Percentiles rank a stretch among this genome's conserved stretches.
Conservation (phyloP, 2,797 vertebrate genomes). For the Poecilia picta region DNA sequence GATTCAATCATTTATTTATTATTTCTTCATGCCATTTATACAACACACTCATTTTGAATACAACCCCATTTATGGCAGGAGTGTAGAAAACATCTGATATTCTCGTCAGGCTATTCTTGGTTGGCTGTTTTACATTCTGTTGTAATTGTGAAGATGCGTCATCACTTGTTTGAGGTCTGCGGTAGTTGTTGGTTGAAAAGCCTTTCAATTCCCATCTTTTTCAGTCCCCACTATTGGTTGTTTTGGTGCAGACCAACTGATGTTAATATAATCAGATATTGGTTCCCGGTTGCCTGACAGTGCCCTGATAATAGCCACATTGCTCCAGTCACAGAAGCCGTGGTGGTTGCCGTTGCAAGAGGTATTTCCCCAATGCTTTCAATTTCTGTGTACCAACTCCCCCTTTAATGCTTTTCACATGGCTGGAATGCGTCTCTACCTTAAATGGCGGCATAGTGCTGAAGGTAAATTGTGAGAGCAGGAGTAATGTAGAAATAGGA, state of each 20-base stretch:
- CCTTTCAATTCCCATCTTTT: not conserved
- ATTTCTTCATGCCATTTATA: not conserved
- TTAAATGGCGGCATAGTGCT: conserved; percentile 14
- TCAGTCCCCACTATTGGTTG: not conserved
- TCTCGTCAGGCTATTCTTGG: not conserved
- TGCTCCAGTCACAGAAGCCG: not conserved
- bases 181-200: not conserved
- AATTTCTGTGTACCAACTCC: not conserved
- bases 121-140: not conserved
- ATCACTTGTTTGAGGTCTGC: not conserved
- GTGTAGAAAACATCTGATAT: not conserved
- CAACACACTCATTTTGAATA: not conserved
- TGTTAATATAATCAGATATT: not conserved
- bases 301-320: not conserved
- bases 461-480: conserved; percentile 38
- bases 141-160: not conserved
- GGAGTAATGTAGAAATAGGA: conserved; percentile 44
- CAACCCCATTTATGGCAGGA: not conserved
- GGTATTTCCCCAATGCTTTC: not conserved
- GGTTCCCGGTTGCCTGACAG: not conserved
- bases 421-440: conserved; percentile 8
- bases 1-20: not conserved
- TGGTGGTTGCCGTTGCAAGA: not conserved
- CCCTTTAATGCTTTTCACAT: not conserved
- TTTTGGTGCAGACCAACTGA: not conserved